Conservation (phyloP, 1,140 invertebrate species). For the Danaus melanippus region DNA sequence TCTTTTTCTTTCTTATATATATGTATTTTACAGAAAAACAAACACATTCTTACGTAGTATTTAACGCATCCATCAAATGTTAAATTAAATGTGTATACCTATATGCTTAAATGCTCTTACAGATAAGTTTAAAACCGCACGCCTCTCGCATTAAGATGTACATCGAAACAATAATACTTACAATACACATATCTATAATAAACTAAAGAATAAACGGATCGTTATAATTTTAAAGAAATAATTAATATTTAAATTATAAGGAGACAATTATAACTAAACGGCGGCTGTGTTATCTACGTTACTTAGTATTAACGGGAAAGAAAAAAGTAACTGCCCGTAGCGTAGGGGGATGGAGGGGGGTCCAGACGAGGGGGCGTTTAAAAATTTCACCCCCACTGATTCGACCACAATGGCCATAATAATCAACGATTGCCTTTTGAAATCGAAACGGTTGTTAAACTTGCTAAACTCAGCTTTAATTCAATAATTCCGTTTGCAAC, state of each 20-base stretch:
- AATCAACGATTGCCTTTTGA: constrained; percentile 66
- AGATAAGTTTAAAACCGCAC: constrained; percentile 16
- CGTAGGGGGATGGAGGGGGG: constrained; percentile 16
- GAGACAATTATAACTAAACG: too few relatives aligned
- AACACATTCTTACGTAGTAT: too few relatives aligned
- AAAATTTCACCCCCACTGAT: constrained; percentile 65
- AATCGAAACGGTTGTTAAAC: constrained; percentile 60
- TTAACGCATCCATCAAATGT: too few relatives aligned
- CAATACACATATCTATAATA: constrained; percentile 9
- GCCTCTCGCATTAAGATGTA: constrained; percentile 32
- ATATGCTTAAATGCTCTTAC: too few relatives aligned
- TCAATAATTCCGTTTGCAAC: too few relatives aligned
- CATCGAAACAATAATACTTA: constrained; percentile 23
- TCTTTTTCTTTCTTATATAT: too few relatives aligned
- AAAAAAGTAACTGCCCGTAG: constrained; percentile 14
- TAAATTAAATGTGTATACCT: too few relatives aligned
- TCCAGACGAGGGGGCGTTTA: constrained; percentile 61
- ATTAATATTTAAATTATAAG: too few relatives aligned
- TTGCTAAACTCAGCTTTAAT: not conserved
- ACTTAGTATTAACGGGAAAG: too few relatives aligned
- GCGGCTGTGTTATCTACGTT: too few relatives aligned
- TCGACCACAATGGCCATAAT: constrained; percentile 55
- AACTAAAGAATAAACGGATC: too few relatives aligned
- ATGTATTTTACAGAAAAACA: too few relatives aligned
- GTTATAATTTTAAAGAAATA: not conserved